Conservation (phyloP, 1,140 invertebrate genomes). For the Copidosoma floridanum region DNA sequence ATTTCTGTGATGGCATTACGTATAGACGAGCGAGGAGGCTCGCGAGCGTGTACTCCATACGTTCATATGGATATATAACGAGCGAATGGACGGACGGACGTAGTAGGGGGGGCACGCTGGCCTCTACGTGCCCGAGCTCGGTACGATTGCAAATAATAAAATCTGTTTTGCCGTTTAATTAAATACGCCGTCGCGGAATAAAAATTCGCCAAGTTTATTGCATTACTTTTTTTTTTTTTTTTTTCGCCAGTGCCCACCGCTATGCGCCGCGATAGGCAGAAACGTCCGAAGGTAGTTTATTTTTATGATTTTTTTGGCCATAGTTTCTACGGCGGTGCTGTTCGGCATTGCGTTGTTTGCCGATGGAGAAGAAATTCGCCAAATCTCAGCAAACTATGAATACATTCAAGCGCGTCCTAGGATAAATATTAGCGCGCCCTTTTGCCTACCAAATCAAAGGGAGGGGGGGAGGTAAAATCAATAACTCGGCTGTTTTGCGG, state of each 20-base stretch:
- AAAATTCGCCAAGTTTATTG: slow-evolving; percentile 43
- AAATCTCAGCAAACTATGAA: slow-evolving; percentile 26
- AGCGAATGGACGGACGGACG: too few species aligned
- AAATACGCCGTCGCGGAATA: slow-evolving; percentile 37
- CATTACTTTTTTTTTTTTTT: slow-evolving; percentile 37
- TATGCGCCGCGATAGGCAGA: too few species aligned
- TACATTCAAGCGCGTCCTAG: slow-evolving; percentile 21
- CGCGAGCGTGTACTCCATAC: too few species aligned
- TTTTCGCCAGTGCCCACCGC: neutral
- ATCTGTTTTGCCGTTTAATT: slow-evolving; percentile 45
- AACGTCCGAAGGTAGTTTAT: too few species aligned
- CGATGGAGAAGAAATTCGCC: slow-evolving; percentile 22
- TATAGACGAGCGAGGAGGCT: too few species aligned
- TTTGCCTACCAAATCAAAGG: slow-evolving; percentile 8
- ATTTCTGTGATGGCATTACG: too few species aligned
- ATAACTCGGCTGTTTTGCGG: slow-evolving; percentile 10
- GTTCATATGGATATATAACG: too few species aligned
- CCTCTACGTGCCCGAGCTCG: neutral
- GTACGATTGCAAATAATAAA: slow-evolving; percentile 43
- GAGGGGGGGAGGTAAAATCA: slow-evolving; percentile 21
- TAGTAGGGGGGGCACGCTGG: neutral
- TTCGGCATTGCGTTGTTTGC: slow-evolving; percentile 20
- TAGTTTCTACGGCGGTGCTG: too few species aligned
- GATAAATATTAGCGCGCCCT: slow-evolving; percentile 25
- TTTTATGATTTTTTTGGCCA: too few species aligned